Conservation (phyloP, 2,888 invertebrate genomes). For the Willowsia nigromaculata region DNA sequence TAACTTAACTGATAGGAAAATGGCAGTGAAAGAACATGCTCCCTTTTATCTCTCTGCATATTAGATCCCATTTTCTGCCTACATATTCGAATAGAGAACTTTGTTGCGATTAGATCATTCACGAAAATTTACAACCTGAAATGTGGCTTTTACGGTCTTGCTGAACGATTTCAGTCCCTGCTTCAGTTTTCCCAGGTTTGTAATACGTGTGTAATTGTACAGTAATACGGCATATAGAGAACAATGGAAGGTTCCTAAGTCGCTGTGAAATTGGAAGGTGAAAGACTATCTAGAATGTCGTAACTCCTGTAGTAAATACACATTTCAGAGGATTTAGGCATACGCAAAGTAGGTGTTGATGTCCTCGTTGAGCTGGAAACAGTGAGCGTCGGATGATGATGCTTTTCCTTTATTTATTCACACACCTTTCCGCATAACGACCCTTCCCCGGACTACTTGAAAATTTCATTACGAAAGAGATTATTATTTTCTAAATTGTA, state of each 20-base stretch:
- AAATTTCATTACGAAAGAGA: conserved; percentile 42
- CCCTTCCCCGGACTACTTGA: conserved; percentile 33
- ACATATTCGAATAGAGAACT: neutral
- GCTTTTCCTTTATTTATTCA: conserved; percentile 58
- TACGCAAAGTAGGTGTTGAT: neutral
- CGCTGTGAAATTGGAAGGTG: neutral
- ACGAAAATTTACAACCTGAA: conserved; percentile 31
- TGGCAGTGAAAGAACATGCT: neutral
- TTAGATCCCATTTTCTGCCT: neutral
- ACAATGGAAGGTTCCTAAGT: neutral
- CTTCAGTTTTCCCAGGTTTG: neutral
- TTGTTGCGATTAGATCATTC: conserved; percentile 45
- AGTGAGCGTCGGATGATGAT: conserved; percentile 20
- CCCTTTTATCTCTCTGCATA: neutral
- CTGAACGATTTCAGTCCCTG: conserved; percentile 5
- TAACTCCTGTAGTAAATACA: neutral
- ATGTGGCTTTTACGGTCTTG: conserved; percentile 45
- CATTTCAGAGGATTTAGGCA: neutral
- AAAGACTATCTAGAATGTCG: neutral
- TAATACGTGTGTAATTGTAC: neutral
- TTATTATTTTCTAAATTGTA: conserved; percentile 31
- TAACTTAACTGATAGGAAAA: neutral
- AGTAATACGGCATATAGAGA: neutral
- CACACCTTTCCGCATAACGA: conserved; percentile 57
- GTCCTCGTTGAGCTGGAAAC: neutral